Percentiles rank a stretch among this genome's conserved stretches.
These are phyloP conservation scores for Karalla daura DNA, from an alignment of 2,797 vertebrate species.

Conservation along the genomic window DNA sequence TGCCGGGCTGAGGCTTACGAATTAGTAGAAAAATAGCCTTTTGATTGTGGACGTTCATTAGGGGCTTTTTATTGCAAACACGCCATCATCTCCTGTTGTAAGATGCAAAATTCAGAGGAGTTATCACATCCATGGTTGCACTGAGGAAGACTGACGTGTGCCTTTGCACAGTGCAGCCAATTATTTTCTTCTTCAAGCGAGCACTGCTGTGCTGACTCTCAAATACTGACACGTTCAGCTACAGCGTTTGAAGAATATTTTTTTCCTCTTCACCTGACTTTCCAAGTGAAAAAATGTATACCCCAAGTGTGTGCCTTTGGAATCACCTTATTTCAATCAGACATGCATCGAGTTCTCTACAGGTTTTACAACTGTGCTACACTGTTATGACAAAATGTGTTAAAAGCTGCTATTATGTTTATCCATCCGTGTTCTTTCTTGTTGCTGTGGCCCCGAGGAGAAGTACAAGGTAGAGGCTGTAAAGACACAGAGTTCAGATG, in stretches of 20 bases:
- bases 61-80: conserved; percentile 15
- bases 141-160: conserved; percentile 66
- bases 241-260: conserved; percentile 72
- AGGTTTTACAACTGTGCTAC: conserved; percentile 45
- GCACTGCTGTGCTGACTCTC: conserved; percentile 72
- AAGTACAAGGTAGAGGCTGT: conserved; percentile 18
- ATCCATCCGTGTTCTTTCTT: conserved; percentile 2
- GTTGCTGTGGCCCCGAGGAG: conserved; percentile 29
- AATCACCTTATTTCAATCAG: conserved; percentile 48
- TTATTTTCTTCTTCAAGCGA: conserved; percentile 74
- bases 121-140: conserved; percentile 56
- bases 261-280: conserved; percentile 44
- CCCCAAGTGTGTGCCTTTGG: conserved; percentile 19
- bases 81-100: conserved; percentile 19
- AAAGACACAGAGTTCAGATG: conserved; percentile 41
- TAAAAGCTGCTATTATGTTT: conserved; percentile 52
- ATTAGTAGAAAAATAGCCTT: conserved; percentile 14
- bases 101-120: conserved; percentile 47
- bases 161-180: conserved; percentile 76
- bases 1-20: conserved; percentile 1
- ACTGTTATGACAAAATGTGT: too few relatives aligned
- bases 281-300: conserved; percentile 8
- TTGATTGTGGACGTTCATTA: conserved; percentile 33
- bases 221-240: conserved; percentile 74
- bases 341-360: conserved; percentile 9